Percentiles rank a stretch among this genome's conserved stretches.
Conservation (phyloP, 2,113 vertebrate species). For the Mastomys natalensis region DNA sequence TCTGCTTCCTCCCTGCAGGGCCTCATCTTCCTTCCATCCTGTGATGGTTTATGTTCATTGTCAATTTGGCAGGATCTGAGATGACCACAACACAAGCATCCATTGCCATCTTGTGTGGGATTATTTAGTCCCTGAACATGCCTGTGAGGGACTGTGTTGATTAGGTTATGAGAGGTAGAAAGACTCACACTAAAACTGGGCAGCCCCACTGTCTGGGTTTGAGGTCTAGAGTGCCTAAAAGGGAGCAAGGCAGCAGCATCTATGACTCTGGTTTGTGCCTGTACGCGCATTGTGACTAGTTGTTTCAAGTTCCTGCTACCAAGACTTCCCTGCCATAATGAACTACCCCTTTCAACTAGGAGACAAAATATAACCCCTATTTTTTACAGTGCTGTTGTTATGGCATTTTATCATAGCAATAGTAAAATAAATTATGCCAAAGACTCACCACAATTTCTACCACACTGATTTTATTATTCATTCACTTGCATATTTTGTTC, state of each 20-base stretch:
- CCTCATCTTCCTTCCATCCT: conserved; percentile 5
- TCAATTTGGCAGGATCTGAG: not conserved
- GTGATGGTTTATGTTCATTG: not conserved
- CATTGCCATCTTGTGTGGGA: not conserved
- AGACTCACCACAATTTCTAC: not conserved
- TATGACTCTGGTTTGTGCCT: not conserved
- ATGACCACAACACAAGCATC: not conserved
- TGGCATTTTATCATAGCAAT: not conserved
- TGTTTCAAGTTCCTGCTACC: not conserved
- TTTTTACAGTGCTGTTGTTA: not conserved
- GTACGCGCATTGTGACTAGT: not conserved
- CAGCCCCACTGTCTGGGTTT: not conserved
- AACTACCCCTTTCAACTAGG: not conserved
- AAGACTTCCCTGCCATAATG: not conserved
- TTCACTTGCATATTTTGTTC: not conserved
- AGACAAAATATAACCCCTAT: not conserved
- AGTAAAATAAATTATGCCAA: not conserved
- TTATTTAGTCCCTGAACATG: not conserved
- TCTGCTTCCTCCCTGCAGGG: not conserved
- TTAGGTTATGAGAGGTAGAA: not conserved
- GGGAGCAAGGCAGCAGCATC: not conserved
- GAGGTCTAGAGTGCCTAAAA: not conserved
- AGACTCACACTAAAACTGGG: not conserved
- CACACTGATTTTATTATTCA: not conserved
- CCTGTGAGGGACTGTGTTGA: not conserved